Evolutionary conservation across 2,113 vertebrate genomes (phyloP).

Genomic region (Ciconia maguari): DNA sequence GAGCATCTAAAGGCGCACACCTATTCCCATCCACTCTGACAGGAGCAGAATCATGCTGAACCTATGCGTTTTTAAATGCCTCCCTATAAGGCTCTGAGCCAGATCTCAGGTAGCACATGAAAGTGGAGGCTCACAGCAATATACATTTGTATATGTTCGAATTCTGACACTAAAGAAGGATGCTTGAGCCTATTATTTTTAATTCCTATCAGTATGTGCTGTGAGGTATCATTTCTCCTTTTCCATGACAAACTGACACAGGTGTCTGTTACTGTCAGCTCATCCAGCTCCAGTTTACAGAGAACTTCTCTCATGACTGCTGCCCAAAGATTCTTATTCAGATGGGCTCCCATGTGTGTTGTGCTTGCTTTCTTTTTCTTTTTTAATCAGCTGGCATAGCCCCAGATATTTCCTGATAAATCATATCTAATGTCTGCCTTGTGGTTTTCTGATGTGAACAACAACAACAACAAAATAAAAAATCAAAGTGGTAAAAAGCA

Average conservation of each 20-base stretch:
- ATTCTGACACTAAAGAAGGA: neutral
- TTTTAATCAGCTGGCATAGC: constrained; percentile 36
- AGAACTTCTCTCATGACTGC: neutral
- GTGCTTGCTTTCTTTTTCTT: constrained; percentile 10
- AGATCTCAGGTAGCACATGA: neutral
- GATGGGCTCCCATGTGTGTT: neutral
- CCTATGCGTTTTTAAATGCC: neutral
- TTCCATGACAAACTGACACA: neutral
- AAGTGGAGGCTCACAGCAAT: neutral
- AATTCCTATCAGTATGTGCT: neutral
- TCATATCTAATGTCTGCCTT: constrained; percentile 42
- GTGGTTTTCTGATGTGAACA: constrained; percentile 54
- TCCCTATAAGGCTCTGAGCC: neutral
- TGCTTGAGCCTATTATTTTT: neutral
- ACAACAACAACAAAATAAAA: constrained; percentile 30
- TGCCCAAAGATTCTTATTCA: neutral
- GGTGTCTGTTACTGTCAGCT: neutral
- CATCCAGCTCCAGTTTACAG: neutral
- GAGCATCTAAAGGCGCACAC: neutral
- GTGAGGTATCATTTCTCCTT: neutral
- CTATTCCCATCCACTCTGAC: neutral
- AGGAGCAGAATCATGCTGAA: neutral
- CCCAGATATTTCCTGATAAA: constrained; percentile 45
- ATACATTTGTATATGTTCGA: neutral
- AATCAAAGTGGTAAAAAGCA: constrained; percentile 49